Evolutionary conservation across 2,888 invertebrate genomes (phyloP), one percentile per base, ranked within the genome.

Genomic region (Taphrorychus bicolor): DNA sequence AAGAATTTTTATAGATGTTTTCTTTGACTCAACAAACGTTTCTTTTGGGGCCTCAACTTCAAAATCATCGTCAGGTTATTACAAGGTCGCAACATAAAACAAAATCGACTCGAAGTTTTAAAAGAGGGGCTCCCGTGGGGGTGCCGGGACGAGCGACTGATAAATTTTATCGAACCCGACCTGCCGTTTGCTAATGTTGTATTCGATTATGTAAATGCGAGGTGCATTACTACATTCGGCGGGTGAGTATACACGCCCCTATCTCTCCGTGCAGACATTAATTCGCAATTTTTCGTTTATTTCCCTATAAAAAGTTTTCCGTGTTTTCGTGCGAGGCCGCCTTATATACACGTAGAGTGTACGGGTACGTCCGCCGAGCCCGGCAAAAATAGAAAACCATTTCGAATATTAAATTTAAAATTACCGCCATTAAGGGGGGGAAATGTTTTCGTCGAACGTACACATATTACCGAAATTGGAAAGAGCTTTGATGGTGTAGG

Each of bases 221-320:
- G 52, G 53, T 66, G 45, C 69, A 69, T 60, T 65, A 57, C 63
- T 54, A 45, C 58, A 59, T 68, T 68, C 42, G 5, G 63, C 63
- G 45, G 42, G 62, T 63, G 48, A 48, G 57, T 19, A 22, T 23
- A 48, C 59, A 52, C 52, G 58, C 56, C 59, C 62, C 59, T 68
- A 68, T 68, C 64, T 63, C 32, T 59, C 32, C 19, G 14, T 17
- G 57, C 24, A 24, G 40, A 51, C 62, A 61, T 69, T 66, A 69
- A 61, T 69, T 66, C 66, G 66, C 66, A 58, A 69, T 69, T 69
- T 66, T 66, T 57, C 69, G 64, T 69, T 64, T 69, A 69, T 69
- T 64, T 65, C 56, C 54, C 61, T 24, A 60, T 65, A 65, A 69
- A 69, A 64, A 69, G 19, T 56, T 62, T 67, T 54, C 24, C 57